phyloP scores from a whole-genome alignment of 2,888 invertebrate species.

The Aromia moschata region DNA sequence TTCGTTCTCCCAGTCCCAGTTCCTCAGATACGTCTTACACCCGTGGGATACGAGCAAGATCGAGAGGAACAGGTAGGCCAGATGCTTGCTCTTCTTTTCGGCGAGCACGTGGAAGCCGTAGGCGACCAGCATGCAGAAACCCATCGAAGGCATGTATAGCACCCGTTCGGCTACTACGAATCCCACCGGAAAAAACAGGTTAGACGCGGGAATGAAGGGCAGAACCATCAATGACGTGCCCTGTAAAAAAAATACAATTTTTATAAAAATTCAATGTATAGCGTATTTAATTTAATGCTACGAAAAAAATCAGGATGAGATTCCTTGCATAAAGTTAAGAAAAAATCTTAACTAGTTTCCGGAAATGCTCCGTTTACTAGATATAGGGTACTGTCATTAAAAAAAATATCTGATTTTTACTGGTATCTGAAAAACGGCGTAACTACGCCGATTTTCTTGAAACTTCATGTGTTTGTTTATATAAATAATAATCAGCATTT shows the following conservation, averaged over 20 bases:
- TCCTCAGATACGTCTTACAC: slow-evolving; percentile 85
- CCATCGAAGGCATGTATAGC: slow-evolving; percentile 97
- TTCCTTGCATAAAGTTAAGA: no score
- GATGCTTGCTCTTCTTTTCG: slow-evolving; percentile 71
- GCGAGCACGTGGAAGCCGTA: slow-evolving; percentile 82
- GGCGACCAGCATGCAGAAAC: slow-evolving; percentile 91
- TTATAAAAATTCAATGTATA: no score
- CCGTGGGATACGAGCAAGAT: slow-evolving; percentile 81
- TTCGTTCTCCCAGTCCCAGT: slow-evolving; percentile 94
- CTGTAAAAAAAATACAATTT: slow-evolving; percentile 66
- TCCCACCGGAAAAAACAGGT: slow-evolving; percentile 97
- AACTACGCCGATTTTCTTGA: no score
- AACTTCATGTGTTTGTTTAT: no score
- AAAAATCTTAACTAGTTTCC: no score
- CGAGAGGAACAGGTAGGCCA: slow-evolving; percentile 68
- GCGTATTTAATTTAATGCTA: no score
- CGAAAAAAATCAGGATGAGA: no score
- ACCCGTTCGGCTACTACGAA: slow-evolving; percentile 97
- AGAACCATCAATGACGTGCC: slow-evolving; percentile 86
- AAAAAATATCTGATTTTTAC: not conserved
- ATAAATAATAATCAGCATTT: no score
- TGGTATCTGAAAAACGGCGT: no score
- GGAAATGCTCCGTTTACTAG: not conserved
- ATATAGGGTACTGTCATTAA: not conserved
- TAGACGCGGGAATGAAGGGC: slow-evolving; percentile 95